phyloP scores from a whole-genome alignment of 2,113 vertebrate species.

The Rhynchomys soricoides region DNA sequence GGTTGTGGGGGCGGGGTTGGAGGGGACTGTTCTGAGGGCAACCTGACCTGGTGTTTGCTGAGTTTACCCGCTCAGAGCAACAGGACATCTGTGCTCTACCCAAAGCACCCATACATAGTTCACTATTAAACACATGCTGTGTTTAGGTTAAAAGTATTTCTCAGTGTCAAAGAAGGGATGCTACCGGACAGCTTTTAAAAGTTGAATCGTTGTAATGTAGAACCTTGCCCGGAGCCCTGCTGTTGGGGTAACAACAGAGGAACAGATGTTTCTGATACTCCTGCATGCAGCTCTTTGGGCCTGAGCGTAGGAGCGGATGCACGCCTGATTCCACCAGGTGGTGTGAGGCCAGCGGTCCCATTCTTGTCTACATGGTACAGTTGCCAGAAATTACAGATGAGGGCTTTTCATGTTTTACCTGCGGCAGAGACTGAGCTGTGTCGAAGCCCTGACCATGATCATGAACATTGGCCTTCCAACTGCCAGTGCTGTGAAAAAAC shows the following conservation, averaged over 20 bases:
- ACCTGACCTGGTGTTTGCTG: background rate
- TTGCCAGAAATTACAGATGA: background rate
- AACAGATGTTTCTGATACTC: background rate
- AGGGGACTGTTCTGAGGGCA: background rate
- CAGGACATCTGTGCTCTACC: background rate
- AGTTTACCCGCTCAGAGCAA: rapidly evolving
- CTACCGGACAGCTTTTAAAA: background rate
- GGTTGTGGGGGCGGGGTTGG: no score
- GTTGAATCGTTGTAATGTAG: background rate
- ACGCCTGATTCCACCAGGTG: rapidly evolving
- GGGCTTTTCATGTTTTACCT: background rate
- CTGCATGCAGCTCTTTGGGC: background rate
- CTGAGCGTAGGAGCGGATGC: rapidly evolving
- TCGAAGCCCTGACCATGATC: no score
- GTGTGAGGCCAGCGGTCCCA: no score
- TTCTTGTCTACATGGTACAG: background rate
- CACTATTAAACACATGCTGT: background rate
- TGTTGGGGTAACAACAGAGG: background rate
- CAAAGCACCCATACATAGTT: background rate
- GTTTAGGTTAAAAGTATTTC: background rate
- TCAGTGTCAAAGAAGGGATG: background rate
- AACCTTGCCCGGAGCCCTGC: background rate
- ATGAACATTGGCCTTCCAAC: no score
- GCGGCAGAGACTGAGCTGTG: background rate
- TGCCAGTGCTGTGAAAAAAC: background rate